A percentile compares a stretch with the other conserved stretches of the same genome.
Conservation (phyloP, 2,888 invertebrate species). For the Laothoe populi region DNA sequence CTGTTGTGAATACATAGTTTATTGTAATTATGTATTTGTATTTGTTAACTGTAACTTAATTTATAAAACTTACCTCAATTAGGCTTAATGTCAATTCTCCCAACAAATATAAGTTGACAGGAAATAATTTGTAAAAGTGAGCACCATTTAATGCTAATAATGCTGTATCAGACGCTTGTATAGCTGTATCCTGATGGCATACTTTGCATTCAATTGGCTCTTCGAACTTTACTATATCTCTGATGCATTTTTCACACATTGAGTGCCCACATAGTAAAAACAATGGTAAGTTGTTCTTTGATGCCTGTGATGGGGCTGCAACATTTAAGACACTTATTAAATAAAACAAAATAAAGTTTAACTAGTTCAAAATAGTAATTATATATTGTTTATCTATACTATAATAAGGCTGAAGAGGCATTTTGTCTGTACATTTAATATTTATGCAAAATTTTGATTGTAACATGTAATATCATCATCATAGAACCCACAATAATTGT, state of each 20-base stretch:
- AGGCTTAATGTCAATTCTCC: slow-evolving; percentile 64
- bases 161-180: slow-evolving; percentile 47
- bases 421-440: no score
- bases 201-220: slow-evolving; percentile 79
- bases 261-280: slow-evolving; percentile 88
- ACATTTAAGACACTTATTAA: slow-evolving; percentile 23
- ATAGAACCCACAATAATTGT: no score
- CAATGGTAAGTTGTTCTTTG: slow-evolving; percentile 79
- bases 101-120: slow-evolving; percentile 65
- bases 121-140: slow-evolving; percentile 61
- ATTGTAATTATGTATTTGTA: slow-evolving; percentile 5
- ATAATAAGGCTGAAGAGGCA: no score
- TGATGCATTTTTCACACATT: slow-evolving; percentile 87
- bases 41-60: neutral
- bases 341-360: neutral
- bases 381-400: no score
- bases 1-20: slow-evolving; percentile 29
- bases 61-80: slow-evolving; percentile 53
- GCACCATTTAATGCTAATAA: slow-evolving; percentile 49
- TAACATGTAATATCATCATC: no score
- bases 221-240: slow-evolving; percentile 58
- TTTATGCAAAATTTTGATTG: no score
- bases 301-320: slow-evolving; percentile 48
- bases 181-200: slow-evolving; percentile 67
- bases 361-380: no score